Conservation (phyloP, 2,888 invertebrate species). For the Coremacera marginata region DNA sequence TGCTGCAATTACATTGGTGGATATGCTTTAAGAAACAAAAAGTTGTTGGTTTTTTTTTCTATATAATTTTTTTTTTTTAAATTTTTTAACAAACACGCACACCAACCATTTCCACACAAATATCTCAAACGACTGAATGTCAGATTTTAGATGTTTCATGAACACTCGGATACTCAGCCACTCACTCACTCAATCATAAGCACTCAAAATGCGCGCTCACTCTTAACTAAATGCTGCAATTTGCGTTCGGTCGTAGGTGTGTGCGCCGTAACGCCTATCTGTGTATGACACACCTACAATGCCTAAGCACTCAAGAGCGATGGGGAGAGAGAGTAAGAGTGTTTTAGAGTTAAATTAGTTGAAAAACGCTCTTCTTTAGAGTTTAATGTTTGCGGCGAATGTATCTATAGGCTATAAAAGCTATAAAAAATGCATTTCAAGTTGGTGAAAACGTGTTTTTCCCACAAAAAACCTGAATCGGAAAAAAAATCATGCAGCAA, state of each 20-base stretch:
- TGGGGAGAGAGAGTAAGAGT: neutral
- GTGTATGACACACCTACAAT: slow-evolving; percentile 30
- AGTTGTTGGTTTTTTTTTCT: neutral
- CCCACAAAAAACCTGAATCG: neutral
- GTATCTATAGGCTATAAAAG: neutral
- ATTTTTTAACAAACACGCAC: slow-evolving; percentile 1
- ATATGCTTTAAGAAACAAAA: neutral
- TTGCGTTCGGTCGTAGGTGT: neutral
- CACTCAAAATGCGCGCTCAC: neutral
- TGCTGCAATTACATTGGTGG: neutral
- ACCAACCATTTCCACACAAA: slow-evolving; percentile 53
- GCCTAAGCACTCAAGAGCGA: neutral
- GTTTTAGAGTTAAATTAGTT: neutral
- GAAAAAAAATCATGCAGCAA: neutral
- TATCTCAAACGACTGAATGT: slow-evolving; percentile 58
- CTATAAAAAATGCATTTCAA: neutral
- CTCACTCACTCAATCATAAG: neutral
- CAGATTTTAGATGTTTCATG: neutral
- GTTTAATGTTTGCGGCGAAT: slow-evolving; percentile 23
- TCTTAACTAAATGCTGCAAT: neutral
- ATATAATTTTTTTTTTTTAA: neutral
- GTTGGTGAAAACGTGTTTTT: slow-evolving; percentile 6
- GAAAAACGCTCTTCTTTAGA: neutral
- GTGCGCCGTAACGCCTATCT: neutral
- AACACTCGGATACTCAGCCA: neutral